A percentile compares a stretch with the other conserved stretches of the same genome.
Evolutionary conservation across 1,140 invertebrate species (phyloP).

Genomic region (Triops cancriformis): DNA sequence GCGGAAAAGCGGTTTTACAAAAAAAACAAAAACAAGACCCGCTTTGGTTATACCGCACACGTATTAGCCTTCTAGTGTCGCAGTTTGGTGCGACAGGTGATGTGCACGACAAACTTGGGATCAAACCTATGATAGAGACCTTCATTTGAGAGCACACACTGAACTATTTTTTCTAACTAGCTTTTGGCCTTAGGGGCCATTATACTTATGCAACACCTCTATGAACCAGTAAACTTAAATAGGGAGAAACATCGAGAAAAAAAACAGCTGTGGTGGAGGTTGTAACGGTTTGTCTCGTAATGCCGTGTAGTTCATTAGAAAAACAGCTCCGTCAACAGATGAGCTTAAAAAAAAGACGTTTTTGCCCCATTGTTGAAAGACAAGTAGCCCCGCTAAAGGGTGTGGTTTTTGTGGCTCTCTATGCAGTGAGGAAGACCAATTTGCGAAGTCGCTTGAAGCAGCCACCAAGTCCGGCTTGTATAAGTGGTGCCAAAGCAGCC

Average conservation of each 20-base stretch:
- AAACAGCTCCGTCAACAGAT: neutral
- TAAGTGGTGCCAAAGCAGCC: neutral
- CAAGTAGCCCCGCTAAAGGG: conserved; percentile 8
- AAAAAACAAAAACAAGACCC: neutral
- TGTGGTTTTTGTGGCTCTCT: neutral
- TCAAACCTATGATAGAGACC: neutral
- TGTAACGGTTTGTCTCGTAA: neutral
- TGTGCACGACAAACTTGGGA: neutral
- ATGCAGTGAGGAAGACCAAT: conserved; percentile 5
- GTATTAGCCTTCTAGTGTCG: neutral
- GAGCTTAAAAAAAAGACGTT: neutral
- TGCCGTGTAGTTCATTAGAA: neutral
- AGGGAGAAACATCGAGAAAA: neutral
- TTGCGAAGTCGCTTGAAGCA: neutral
- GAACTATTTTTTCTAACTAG: no score
- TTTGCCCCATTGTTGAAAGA: neutral
- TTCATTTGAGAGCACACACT: no score
- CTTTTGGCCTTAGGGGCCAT: no score
- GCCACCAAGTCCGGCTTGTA: neutral
- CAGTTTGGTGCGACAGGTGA: neutral
- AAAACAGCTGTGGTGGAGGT: neutral
- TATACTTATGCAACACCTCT: no score
- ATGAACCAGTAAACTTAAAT: no score
- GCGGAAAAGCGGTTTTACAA: neutral
- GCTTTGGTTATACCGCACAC: neutral